Evolutionary conservation across 2,797 vertebrate genomes (phyloP), one percentile per base, ranked within the genome.

Genomic region (Coranthus polyacanthus): DNA sequence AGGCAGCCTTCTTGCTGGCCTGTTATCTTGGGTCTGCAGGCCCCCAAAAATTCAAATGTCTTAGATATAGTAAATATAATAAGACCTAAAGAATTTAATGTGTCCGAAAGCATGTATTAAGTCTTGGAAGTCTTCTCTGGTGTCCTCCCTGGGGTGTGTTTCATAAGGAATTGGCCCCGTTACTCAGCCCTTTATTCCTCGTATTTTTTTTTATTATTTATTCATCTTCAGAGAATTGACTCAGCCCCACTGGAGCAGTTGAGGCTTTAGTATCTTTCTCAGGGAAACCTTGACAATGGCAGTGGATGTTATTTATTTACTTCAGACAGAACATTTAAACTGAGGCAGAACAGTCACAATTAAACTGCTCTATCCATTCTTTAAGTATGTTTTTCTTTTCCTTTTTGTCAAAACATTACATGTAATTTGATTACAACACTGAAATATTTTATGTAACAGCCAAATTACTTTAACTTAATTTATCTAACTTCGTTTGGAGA

Each of bases 11-110:
- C 68, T n/a, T 22, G 53, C 52, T 39, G 38, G 11, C 72, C 44
- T 66, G 51, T 82, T 87, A 85, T 88, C 80, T 54, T 6, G n/a
- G 61, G 73, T 68, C 70, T 78, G 64, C 78, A 86, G 69, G 46
- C 62, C 56, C 54, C 22, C 1, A 12, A 66, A 44, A 75, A 52
- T 57, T 55, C 6, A 56, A 57, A 72, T 55, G 26, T 57, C 43
- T 50, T 43, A 32, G 60, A 62, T 15, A 47, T 12, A 47, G 10
- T 26, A 13, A 24, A 26, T 24, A 15, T 56, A 42, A 59, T 15
- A 51, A 62, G 26, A 56, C 51, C 20, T 69, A 70, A 73, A 29
- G 15, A 41, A 50, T 79, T 60, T 52, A 43, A 54, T 52, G 18
- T 49, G 15, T 62, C 21, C 37, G 51, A 64, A 47, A 50, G 21